Base-by-base conservation (phyloP, 2,797 vertebrate genomes). In the Macrochelys suwanniensis region DNA sequence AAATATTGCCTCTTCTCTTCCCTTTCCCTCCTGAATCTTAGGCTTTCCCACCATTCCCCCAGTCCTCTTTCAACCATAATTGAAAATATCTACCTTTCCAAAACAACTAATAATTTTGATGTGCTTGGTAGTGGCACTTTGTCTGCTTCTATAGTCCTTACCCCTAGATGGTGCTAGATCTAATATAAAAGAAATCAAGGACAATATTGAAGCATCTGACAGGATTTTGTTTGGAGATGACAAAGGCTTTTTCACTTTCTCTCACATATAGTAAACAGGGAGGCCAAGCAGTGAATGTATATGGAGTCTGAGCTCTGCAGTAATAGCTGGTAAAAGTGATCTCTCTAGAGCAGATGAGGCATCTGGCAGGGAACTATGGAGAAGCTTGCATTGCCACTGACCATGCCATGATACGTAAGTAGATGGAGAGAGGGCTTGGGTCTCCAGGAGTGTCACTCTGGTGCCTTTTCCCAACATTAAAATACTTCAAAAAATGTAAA, bases 1-100 rank as follows among this genome's bases (percentile, higher is more conserved):
- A 97, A 96, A 96, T 97, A 97, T 96, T 96, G 91, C 84, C 80
- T 95, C 61, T 92, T 96, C 84, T 94, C 92, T 97, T 95, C 82
- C 89, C 91, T 91, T 97, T 97, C 96, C 91, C 95, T 97, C 84
- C 85, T 94, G 96, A 92, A 94, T 91, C 97, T 95, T 95, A 95
- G 89, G 92, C 94, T 91, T 89, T 47, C 92, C 97, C 91, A 95
- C 31, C 96, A 95, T 82, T 86, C 92, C 37, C 90, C 86, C 94
- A 87, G 50, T 89, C 87, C 78, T 95, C 76, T 80, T 97, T 85
- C 76, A 82, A 86, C 95, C 97, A 77, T 93, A 89, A 92, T 78
- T 95, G 96, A 95, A 97, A 96, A 94, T 93, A 96, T 87, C 91
- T 50, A 42, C 96, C 84, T 81, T 96, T 96, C 4, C 37, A 82